phyloP scores from a whole-genome alignment of 2,113 vertebrate genomes.

The Thomomys bottae region DNA sequence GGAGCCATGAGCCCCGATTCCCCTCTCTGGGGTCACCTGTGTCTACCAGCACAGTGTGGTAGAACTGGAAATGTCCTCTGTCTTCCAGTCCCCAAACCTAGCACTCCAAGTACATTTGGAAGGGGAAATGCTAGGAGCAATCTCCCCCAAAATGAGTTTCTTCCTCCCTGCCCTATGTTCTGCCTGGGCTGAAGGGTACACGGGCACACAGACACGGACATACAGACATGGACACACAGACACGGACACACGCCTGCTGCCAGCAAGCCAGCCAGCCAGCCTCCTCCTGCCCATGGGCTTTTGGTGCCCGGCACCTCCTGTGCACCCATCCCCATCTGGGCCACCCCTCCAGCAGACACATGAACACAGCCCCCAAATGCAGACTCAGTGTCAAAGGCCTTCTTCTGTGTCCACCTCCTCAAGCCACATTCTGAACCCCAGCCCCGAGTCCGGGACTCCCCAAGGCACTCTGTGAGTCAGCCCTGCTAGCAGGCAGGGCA shows the following conservation, averaged over 20 bases:
- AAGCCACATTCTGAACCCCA: background rate
- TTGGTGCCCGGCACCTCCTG: too few relatives aligned
- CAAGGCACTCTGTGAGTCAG: slow-evolving; percentile 65
- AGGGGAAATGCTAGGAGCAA: background rate
- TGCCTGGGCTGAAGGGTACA: background rate
- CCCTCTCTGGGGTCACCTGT: background rate
- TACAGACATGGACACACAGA: too few relatives aligned
- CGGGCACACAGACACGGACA: too few relatives aligned
- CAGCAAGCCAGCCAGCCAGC: background rate
- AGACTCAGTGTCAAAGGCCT: background rate
- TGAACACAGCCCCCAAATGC: background rate
- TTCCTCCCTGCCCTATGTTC: background rate
- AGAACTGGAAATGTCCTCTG: slow-evolving; percentile 77
- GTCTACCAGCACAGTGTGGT: slow-evolving; percentile 64
- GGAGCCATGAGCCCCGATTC: background rate
- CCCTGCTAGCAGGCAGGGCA: slow-evolving; percentile 42
- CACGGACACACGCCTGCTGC: background rate
- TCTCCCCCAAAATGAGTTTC: background rate
- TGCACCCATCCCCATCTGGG: background rate
- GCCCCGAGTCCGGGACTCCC: background rate
- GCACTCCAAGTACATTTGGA: background rate
- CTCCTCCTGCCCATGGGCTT: too few relatives aligned
- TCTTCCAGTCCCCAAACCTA: slow-evolving; percentile 65
- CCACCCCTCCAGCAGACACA: background rate
- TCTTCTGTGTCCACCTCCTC: background rate